Evolutionary conservation across 1,140 invertebrate species (phyloP).

Genomic region (Panulirus ornatus): DNA sequence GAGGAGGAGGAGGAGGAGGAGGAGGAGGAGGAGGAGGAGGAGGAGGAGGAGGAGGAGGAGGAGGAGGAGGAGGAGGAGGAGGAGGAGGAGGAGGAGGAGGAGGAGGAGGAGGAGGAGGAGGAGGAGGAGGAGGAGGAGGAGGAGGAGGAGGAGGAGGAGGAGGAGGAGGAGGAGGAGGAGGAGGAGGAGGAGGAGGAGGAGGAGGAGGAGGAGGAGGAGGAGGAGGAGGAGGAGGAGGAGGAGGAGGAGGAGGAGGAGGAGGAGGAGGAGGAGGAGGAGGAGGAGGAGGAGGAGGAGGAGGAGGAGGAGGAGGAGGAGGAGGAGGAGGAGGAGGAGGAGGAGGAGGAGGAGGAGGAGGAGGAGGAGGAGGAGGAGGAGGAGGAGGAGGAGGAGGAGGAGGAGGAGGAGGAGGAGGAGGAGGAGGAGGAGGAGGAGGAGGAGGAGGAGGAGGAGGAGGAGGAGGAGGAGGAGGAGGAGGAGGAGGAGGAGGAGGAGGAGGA

Average conservation of each 20-base stretch:
- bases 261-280: neutral
- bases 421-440: neutral
- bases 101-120: neutral
- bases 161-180: neutral
- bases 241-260: neutral
- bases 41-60: neutral
- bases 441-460: neutral
- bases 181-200: neutral
- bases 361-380: neutral
- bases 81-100: neutral
- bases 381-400: neutral
- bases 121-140: neutral
- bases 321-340: neutral
- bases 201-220: neutral
- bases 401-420: neutral
- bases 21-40: neutral
- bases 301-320: neutral
- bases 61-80: neutral
- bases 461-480: neutral
- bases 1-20: neutral
- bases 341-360: neutral
- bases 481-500: neutral
- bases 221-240: neutral
- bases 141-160: neutral
- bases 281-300: neutral